A percentile compares a stretch with the other conserved stretches of the same genome.
Conservation (phyloP, 2,113 vertebrate genomes). For the Macaca fascicularis region T2T-MFA8v1.1 NC_088388.1:42379501-42380000, state of each 20-base stretch:
- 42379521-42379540: no score
- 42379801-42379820: not conserved
- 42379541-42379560: no score
- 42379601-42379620: no score
- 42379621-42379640: no score
- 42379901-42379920: not conserved
- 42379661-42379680: no score
- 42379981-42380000: not conserved
- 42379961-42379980: not conserved
- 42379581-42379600: no score
- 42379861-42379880: not conserved
- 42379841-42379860: not conserved
- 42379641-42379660: no score
- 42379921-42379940: no score
- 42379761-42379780: not conserved
- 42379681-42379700: no score
- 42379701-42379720: not conserved
- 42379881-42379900: not conserved
- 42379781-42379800: not conserved
- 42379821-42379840: not conserved
- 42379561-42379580: no score
- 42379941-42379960: rapidly evolving
- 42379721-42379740: not conserved
- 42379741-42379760: not conserved
- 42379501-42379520: no score